These are phyloP conservation scores for Schlechtendalia chinensis DNA, from an alignment of 1,140 invertebrate species.

Conservation along the genomic window DNA sequence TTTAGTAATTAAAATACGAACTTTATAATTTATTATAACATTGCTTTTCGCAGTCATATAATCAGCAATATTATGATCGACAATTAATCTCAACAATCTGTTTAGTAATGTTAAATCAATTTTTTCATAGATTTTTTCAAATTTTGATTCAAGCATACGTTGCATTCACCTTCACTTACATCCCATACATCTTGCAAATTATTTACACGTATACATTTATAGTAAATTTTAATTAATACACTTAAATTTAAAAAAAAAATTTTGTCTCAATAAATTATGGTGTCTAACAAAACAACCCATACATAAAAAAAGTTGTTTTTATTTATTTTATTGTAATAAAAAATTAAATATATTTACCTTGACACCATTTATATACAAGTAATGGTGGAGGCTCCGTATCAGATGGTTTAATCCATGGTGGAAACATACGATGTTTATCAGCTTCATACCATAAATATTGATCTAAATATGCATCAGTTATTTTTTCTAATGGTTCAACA, in stretches of 20 bases:
- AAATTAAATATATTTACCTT: slow-evolving; percentile 66
- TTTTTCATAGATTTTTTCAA: slow-evolving; percentile 99
- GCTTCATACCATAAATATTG: slow-evolving; percentile 99
- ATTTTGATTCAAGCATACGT: slow-evolving; percentile 96
- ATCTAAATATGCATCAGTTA: slow-evolving; percentile 99
- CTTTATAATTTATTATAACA: slow-evolving; percentile 98
- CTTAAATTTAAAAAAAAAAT: no score
- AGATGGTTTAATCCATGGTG: slow-evolving; percentile 98
- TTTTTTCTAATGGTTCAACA: slow-evolving; percentile 98
- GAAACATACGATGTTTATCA: slow-evolving; percentile 93
- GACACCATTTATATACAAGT: slow-evolving; percentile 99
- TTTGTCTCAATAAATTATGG: no score
- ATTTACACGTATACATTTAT: slow-evolving; percentile 72
- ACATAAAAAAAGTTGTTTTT: not conserved
- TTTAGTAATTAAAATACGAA: slow-evolving; percentile 52
- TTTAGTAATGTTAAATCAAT: slow-evolving; percentile 98
- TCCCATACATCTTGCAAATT: slow-evolving; percentile 99
- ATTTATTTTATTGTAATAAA: not conserved
- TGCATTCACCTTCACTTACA: slow-evolving; percentile 95
- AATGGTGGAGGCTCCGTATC: slow-evolving; percentile 98
- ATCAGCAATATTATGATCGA: slow-evolving; percentile 99
- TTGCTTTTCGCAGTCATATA: slow-evolving; percentile 99
- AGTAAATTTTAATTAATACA: no score
- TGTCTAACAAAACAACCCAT: not conserved
- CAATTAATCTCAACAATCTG: slow-evolving; percentile 89